Evolutionary conservation across 2,888 invertebrate species (phyloP), one percentile per base, ranked within the genome.

Genomic region (Teinopalpus imperialis): DNA sequence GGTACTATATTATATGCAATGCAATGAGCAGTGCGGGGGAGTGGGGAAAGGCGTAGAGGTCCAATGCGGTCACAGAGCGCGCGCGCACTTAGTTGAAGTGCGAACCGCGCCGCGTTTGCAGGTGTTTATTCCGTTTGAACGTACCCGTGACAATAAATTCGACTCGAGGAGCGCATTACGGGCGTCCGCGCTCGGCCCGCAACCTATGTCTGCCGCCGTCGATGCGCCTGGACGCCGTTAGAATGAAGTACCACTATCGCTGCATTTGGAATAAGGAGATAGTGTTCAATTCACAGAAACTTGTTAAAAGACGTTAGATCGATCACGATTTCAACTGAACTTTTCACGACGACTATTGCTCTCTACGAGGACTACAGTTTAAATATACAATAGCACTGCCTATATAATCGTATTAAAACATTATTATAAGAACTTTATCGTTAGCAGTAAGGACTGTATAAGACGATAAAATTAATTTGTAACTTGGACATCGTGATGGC

Each of bases 241-340:
- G 89, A 87, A 89, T 89, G 89, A 88, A 88, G 89, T 94, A 93
- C 93, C 93, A 93, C 90, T 95, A 95, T 92, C 93, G 92, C 86
- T 95, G 94, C 93, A 95, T 95, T 90, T 96, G 96, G 96, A 96
- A 95, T 90, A 93, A 94, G 90, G 95, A 96, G 90, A 96, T 96
- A 86, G 94, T 96, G 88, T 93, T 96, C 90, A 96, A 96, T 90
- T 96, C 96, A 81, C 95, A 96, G 83, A 96, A 96, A 90, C 91
- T 96, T 75, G 96, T 96, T 69, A 96, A 96, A 89, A 95, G 96
- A 95, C 96, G 96, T 91, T 95, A 95, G 94, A 81, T 62, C 56
- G 54, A n/a, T 49, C 51, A 60, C 55, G 59, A 49, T 54, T 63
- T 52, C 56, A 48, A 60, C 67, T 68, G 75, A 70, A 69, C 63